A percentile compares a stretch with the other conserved stretches of the same genome.
Conservation (phyloP, 2,113 vertebrate genomes). For the Salvator merianae region DNA sequence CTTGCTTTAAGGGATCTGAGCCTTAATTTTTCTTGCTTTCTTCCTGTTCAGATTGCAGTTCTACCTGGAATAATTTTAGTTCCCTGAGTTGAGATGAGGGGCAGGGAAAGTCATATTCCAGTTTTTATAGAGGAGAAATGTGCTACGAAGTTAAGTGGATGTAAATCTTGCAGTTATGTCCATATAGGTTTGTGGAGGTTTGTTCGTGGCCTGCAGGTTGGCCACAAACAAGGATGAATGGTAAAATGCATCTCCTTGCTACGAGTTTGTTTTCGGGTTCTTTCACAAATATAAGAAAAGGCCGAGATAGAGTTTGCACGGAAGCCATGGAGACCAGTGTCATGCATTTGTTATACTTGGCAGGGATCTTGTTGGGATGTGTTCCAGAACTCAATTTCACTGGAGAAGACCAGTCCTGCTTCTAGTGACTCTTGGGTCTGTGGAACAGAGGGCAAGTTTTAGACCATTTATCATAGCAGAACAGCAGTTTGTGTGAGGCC, state of each 20-base stretch:
- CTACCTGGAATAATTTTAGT: neutral
- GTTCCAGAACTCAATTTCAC: neutral
- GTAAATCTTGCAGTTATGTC: no score
- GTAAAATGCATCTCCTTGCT: neutral
- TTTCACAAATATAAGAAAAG: neutral
- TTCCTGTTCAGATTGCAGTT: neutral
- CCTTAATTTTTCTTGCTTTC: neutral
- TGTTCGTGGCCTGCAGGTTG: neutral
- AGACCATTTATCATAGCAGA: neutral
- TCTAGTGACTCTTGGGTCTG: neutral
- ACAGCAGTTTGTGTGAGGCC: neutral
- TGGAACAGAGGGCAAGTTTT: neutral
- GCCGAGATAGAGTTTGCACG: neutral
- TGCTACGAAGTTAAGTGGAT: neutral
- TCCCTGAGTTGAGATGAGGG: neutral
- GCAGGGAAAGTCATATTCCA: neutral
- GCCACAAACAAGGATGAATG: no score
- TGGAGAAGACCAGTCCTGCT: neutral
- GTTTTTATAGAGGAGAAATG: neutral
- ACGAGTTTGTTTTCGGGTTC: neutral
- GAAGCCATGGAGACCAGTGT: neutral
- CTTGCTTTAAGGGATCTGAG: neutral
- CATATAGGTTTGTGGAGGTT: neutral
- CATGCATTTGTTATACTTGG: neutral
- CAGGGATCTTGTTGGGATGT: neutral